These are phyloP conservation scores for Pseudorhiza aurosa DNA, from an alignment of 30 jellyfish, hydroid and myxozoan species.

Conservation along the genomic window DNA sequence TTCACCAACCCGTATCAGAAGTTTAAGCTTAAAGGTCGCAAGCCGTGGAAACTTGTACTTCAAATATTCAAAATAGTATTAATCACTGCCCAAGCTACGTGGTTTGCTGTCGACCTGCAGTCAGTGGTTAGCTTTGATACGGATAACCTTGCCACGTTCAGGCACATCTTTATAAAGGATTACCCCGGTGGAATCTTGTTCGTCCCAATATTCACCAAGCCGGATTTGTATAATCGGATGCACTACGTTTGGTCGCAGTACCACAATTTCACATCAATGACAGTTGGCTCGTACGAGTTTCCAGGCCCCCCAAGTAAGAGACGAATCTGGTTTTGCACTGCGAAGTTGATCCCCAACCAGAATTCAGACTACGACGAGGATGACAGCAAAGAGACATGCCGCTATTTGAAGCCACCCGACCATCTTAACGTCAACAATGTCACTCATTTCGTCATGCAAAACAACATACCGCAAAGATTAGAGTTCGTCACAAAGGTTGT, in stretches of 20 bases:
- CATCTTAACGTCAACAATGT: conserved; percentile 4
- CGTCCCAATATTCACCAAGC: conserved; percentile 75
- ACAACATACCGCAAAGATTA: conserved; percentile 56
- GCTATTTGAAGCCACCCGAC: conserved; percentile 40
- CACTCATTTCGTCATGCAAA: conserved; percentile 44
- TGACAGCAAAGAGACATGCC: conserved; percentile 25
- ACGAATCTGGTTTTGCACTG: conserved; percentile 21
- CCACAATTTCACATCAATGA: conserved; percentile 59
- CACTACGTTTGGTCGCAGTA: conserved; percentile 79
- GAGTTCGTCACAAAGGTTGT: conserved; percentile 48
- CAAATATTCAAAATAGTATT: conserved; percentile 78
- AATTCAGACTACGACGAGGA: conserved; percentile 41
- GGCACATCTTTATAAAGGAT: conserved; percentile 71
- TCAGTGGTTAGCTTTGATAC: conserved; percentile 80
- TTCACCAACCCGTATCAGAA: conserved; percentile 89
- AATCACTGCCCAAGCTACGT: conserved; percentile 87
- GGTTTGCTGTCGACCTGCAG: conserved; percentile 90
- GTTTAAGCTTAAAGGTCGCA: conserved; percentile 78
- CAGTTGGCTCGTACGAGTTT: conserved; percentile 75
- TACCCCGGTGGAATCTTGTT: conserved; percentile 57
- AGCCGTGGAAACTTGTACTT: conserved; percentile 86
- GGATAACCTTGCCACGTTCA: conserved; percentile 87
- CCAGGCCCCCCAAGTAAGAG: conserved; percentile 23
- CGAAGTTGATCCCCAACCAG: background rate
- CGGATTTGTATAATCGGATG: conserved; percentile 74